Conservation (phyloP, 2,797 vertebrate species). For the Lindbergichthys nudifrons region DNA sequence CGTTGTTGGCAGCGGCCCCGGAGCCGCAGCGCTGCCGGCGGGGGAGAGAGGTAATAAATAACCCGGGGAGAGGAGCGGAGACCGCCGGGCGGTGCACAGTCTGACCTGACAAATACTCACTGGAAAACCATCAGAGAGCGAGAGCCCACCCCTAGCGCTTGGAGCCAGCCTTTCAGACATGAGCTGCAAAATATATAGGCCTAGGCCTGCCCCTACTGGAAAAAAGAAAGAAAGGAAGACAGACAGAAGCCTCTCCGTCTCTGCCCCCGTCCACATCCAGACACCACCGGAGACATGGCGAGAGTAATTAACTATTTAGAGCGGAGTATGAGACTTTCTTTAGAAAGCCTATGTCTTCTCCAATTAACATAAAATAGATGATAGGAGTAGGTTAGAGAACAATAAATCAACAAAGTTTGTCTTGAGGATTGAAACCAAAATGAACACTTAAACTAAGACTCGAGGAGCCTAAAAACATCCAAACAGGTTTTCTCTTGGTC, state of each 20-base stretch:
- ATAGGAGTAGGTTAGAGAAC: conserved; percentile 34
- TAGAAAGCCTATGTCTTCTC: conserved; percentile 38
- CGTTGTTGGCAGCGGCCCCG: conserved; percentile 91
- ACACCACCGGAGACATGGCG: conserved; percentile 76
- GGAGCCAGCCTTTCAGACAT: conserved; percentile 91
- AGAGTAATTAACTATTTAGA: conserved; percentile 85
- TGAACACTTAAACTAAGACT: background rate
- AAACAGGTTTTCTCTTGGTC: background rate
- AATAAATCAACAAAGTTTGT: conserved; percentile 15
- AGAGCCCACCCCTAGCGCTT: conserved; percentile 91
- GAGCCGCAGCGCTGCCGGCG: conserved; percentile 93
- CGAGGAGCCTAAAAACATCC: background rate
- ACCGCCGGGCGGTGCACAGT: conserved; percentile 92
- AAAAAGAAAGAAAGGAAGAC: conserved; percentile 71
- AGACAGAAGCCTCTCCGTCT: conserved; percentile 73
- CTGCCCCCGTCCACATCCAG: conserved; percentile 70
- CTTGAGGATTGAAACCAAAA: conserved; percentile 1
- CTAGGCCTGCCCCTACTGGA: conserved; percentile 79
- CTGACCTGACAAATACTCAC: conserved; percentile 97
- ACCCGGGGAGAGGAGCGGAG: conserved; percentile 94
- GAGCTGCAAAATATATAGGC: conserved; percentile 86
- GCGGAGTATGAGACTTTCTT: conserved; percentile 66
- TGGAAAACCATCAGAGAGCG: conserved; percentile 93
- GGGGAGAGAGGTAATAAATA: conserved; percentile 98
- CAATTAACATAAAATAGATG: conserved; percentile 24